Percentiles rank a stretch among this genome's conserved stretches.
Conservation (phyloP, 2,888 invertebrate species). For the Atherix ibis region DNA sequence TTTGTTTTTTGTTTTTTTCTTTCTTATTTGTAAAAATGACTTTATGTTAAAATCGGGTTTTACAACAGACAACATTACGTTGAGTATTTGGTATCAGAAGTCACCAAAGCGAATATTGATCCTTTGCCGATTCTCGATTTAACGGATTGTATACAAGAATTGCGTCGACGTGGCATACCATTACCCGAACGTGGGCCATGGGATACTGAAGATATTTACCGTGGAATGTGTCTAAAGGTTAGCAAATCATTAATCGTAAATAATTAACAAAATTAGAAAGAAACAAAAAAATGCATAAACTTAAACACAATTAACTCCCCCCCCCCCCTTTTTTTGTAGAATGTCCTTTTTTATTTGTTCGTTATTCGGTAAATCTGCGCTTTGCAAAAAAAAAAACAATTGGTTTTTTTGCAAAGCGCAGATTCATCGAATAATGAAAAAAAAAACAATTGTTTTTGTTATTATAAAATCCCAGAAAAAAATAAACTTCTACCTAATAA, state of each 20-base stretch:
- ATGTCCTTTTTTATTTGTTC: neutral
- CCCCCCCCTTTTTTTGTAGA: neutral
- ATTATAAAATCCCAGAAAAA: too few relatives aligned
- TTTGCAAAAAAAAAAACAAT: too few relatives aligned
- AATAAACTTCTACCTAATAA: too few relatives aligned
- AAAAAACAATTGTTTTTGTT: too few relatives aligned
- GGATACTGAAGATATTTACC: slow-evolving; percentile 72
- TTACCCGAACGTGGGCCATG: slow-evolving; percentile 68
- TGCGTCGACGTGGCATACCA: slow-evolving; percentile 68
- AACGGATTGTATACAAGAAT: slow-evolving; percentile 73
- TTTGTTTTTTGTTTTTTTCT: slow-evolving; percentile 8
- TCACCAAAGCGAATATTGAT: slow-evolving; percentile 71
- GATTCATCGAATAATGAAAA: too few relatives aligned
- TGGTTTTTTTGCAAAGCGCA: too few relatives aligned
- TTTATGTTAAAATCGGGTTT: slow-evolving; percentile 13
- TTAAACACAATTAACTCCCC: neutral
- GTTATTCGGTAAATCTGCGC: too few relatives aligned
- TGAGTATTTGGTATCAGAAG: slow-evolving; percentile 82
- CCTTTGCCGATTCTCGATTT: slow-evolving; percentile 78
- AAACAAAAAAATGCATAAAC: neutral
- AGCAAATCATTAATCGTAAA: slow-evolving; percentile 6
- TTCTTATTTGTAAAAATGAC: neutral
- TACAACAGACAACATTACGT: slow-evolving; percentile 83
- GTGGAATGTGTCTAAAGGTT: slow-evolving; percentile 72
- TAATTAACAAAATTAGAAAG: too few relatives aligned